Evolutionary conservation across 1,140 invertebrate genomes (phyloP).

Genomic region (Plutomurus gul): DNA sequence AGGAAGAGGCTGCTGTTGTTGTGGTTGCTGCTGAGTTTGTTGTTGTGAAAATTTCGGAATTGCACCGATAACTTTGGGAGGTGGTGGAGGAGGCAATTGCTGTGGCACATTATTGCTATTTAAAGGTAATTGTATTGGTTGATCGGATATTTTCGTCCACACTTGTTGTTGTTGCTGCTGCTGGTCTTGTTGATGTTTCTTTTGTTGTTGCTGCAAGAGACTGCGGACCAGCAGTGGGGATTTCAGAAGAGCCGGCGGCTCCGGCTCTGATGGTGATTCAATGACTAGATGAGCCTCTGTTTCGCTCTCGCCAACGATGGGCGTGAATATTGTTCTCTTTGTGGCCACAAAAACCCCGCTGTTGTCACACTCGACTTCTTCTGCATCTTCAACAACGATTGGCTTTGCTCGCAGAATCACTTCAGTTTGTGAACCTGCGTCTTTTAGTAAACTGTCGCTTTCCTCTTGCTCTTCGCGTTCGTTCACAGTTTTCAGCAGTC

Average conservation of each 20-base stretch:
- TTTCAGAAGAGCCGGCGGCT: neutral
- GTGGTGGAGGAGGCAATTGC: neutral
- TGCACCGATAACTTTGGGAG: constrained; percentile 30
- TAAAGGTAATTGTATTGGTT: constrained; percentile 12
- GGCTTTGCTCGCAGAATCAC: constrained; percentile 33
- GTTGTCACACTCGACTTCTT: neutral
- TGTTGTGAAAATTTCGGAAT: constrained; percentile 15
- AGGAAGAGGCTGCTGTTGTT: no score
- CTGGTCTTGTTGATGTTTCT: neutral
- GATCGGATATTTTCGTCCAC: neutral
- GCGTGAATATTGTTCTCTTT: constrained; percentile 48
- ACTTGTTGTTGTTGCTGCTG: neutral
- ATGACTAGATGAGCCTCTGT: neutral
- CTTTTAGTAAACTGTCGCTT: neutral
- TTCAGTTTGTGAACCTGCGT: constrained; percentile 18
- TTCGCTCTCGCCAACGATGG: constrained; percentile 29
- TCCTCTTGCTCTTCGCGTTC: constrained; percentile 46
- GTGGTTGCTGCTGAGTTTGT: neutral
- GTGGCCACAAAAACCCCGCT: constrained; percentile 40
- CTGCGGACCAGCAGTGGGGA: constrained; percentile 6
- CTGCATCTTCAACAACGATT: constrained; percentile 45
- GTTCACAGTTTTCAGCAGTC: constrained; percentile 41
- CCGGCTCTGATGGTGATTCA: neutral
- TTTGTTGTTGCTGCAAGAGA: neutral
- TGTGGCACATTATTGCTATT: neutral